Evolutionary conservation across 1,140 invertebrate genomes (phyloP).

Genomic region (Oedothorax gibbosus): DNA sequence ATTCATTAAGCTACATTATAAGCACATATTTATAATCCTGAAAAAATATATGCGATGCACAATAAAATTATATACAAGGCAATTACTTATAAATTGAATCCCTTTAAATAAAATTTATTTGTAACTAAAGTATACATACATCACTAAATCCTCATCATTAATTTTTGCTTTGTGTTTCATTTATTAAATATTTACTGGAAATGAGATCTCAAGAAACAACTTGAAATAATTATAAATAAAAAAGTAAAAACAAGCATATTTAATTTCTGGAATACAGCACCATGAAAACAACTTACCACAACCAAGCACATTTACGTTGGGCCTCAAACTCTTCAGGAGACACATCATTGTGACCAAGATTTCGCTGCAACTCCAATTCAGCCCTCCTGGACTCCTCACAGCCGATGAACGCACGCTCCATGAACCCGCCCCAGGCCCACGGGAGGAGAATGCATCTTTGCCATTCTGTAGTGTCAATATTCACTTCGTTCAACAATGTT

Average conservation of each 20-base stretch:
- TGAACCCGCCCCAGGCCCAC: conserved; percentile 41
- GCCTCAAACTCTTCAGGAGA: conserved; percentile 31
- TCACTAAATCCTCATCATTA: too few relatives aligned
- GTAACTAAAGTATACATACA: too few relatives aligned
- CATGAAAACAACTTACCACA: conserved; percentile 30
- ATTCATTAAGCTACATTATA: too few relatives aligned
- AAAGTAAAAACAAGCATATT: background rate
- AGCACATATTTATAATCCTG: too few relatives aligned
- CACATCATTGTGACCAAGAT: conserved; percentile 12
- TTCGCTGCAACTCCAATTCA: conserved; percentile 35
- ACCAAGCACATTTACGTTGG: conserved; percentile 38
- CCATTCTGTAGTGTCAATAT: conserved; percentile 50
- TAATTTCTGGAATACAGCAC: background rate
- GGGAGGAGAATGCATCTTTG: conserved; percentile 41
- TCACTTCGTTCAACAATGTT: conserved; percentile 44
- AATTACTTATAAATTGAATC: too few relatives aligned
- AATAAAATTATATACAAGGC: too few relatives aligned
- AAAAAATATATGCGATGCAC: too few relatives aligned
- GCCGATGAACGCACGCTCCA: conserved; percentile 50
- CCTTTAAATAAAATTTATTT: too few relatives aligned
- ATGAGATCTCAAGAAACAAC: too few relatives aligned
- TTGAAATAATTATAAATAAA: background rate
- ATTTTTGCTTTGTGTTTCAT: too few relatives aligned
- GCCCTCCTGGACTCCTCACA: conserved; percentile 43
- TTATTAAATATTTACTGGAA: too few relatives aligned